These are phyloP conservation scores for Protaetia brevitarsis DNA, from an alignment of 1,140 invertebrate species.

Conservation along the genomic window DNA sequence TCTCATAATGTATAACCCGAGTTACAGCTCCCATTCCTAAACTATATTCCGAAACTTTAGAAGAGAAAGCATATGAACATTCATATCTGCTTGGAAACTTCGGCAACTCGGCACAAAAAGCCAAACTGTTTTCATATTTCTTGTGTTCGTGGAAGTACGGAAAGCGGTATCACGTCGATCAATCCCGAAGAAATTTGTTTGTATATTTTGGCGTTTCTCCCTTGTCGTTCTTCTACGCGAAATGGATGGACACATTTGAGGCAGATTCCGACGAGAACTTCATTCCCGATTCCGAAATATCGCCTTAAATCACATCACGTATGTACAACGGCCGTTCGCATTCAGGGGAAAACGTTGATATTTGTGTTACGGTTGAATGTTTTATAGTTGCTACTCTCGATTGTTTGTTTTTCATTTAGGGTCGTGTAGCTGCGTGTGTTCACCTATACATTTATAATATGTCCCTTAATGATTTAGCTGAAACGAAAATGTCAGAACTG, in stretches of 20 bases:
- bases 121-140: neutral
- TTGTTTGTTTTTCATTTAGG: conserved; percentile 15
- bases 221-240: neutral
- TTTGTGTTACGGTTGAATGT: conserved; percentile 9
- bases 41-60: no score
- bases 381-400: conserved; percentile 3
- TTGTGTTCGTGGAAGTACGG: neutral
- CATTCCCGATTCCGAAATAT: neutral
- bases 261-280: neutral
- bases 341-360: conserved; percentile 8
- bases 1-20: no score
- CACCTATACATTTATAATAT: neutral
- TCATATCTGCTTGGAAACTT: neutral
- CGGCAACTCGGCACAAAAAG: neutral
- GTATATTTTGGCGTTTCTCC: neutral
- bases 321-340: conserved; percentile 10
- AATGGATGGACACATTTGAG: neutral
- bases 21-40: no score
- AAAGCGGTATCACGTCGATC: neutral
- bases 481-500: neutral
- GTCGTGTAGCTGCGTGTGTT: neutral
- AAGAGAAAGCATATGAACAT: neutral
- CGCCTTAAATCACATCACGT: conserved; percentile 15
- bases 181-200: neutral
- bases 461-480: neutral